phyloP scores from a whole-genome alignment of 2,113 vertebrate species.

The Cricetomys ansorgei region DNA sequence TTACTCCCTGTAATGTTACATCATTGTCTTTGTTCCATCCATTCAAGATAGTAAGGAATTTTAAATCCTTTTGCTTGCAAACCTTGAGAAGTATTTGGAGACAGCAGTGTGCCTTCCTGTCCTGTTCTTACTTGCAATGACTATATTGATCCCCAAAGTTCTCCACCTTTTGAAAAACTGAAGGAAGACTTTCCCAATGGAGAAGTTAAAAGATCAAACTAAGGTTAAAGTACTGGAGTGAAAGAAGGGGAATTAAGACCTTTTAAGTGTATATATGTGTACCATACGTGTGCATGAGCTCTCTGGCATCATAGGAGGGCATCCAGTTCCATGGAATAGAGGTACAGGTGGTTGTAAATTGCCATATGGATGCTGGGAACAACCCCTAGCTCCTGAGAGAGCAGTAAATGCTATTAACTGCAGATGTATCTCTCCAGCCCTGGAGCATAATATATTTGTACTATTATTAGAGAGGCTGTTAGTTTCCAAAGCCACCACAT shows the following conservation, averaged over 20 bases:
- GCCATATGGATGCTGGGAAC: background rate
- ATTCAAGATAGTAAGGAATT: background rate
- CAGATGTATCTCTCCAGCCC: background rate
- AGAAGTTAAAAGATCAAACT: background rate
- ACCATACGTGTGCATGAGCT: background rate
- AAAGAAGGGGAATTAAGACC: background rate
- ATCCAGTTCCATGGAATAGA: too few relatives aligned
- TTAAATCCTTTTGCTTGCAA: background rate
- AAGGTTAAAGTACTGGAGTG: background rate
- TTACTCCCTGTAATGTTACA: background rate
- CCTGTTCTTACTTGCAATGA: background rate
- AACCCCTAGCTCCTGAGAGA: too few relatives aligned
- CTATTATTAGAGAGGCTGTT: background rate
- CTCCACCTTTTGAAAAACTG: background rate
- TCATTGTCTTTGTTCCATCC: background rate
- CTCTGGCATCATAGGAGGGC: background rate
- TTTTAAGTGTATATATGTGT: background rate
- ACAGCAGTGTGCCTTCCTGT: background rate
- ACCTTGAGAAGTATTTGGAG: constrained; percentile 30
- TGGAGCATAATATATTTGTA: background rate
- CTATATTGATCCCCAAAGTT: too few relatives aligned
- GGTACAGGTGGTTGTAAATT: background rate
- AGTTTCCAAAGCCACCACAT: background rate
- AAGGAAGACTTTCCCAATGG: background rate
- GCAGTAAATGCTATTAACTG: background rate